Percentiles rank a stretch among this genome's conserved stretches.
Evolutionary conservation across 2,888 invertebrate genomes (phyloP).

Genomic region (Apodemia zela): DNA sequence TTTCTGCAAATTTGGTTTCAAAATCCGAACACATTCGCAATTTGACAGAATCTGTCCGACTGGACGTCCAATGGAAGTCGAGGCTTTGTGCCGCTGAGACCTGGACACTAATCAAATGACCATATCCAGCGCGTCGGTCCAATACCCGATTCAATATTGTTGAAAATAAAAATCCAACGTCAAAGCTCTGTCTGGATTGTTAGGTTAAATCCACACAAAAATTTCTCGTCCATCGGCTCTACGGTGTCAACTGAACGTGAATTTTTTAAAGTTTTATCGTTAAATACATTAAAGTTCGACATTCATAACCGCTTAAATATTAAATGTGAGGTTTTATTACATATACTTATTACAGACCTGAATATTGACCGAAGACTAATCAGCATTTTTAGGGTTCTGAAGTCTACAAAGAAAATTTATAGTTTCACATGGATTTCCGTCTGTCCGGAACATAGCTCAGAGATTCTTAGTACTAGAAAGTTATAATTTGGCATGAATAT

Average conservation of each 20-base stretch:
- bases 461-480: no score
- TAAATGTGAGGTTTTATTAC: no score
- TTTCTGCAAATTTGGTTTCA: constrained; percentile 28
- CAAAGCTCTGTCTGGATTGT: constrained; percentile 23
- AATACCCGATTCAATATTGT: constrained; percentile 37
- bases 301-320: neutral
- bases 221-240: constrained; percentile 2
- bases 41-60: constrained; percentile 37
- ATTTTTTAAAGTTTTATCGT: neutral
- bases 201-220: constrained; percentile 11
- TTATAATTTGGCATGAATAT: no score
- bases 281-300: neutral
- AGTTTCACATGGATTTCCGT: no score
- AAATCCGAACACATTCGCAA: constrained; percentile 43
- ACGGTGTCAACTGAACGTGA: neutral
- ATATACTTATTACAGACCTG: no score
- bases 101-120: constrained; percentile 18
- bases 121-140: constrained; percentile 31
- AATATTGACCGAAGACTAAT: no score
- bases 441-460: no score
- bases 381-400: no score
- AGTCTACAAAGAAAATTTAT: no score
- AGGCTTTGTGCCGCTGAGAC: constrained; percentile 14
- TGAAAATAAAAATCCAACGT: constrained; percentile 26
- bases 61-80: constrained; percentile 5